Evolutionary conservation across 2,113 vertebrate species (phyloP).

Genomic region (Crotophaga sulcirostris): DNA sequence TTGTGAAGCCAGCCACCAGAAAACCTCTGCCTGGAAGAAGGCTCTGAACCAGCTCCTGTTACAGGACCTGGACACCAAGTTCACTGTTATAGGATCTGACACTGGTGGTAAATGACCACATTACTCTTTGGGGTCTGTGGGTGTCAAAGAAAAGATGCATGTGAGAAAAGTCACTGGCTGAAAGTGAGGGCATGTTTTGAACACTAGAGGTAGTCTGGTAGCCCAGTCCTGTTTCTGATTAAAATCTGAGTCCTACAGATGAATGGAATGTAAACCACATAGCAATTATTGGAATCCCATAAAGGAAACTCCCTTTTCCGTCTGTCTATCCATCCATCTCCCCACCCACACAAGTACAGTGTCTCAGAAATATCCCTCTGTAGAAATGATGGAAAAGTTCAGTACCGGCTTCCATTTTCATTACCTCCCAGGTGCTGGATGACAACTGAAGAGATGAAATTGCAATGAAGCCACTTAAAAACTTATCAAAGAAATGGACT

Average conservation of each 20-base stretch:
- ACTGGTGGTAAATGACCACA: conserved; percentile 5
- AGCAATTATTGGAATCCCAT: conserved; percentile 71
- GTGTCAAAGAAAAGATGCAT: conserved; percentile 46
- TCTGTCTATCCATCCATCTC: conserved; percentile 58
- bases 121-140: conserved; percentile 9
- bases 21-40: conserved; percentile 29
- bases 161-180: background rate
- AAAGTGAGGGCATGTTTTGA: conserved; percentile 11
- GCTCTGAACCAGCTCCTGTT: background rate
- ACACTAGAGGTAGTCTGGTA: conserved; percentile 55
- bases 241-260: conserved; percentile 61
- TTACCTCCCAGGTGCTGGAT: conserved; percentile 45
- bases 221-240: conserved; percentile 67
- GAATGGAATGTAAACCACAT: conserved; percentile 73
- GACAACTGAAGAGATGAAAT: conserved; percentile 42
- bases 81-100: background rate
- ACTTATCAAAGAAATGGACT: conserved; percentile 41
- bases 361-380: conserved; percentile 50
- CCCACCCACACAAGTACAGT: conserved; percentile 53
- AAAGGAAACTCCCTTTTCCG: conserved; percentile 74
- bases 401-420: background rate
- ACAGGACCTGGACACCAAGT: background rate
- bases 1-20: background rate
- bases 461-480: conserved; percentile 33
- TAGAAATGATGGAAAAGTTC: conserved; percentile 53